These are phyloP conservation scores for Drosophila neocordata DNA, from an alignment of 1,140 invertebrate genomes.

Conservation along the genomic window DNA sequence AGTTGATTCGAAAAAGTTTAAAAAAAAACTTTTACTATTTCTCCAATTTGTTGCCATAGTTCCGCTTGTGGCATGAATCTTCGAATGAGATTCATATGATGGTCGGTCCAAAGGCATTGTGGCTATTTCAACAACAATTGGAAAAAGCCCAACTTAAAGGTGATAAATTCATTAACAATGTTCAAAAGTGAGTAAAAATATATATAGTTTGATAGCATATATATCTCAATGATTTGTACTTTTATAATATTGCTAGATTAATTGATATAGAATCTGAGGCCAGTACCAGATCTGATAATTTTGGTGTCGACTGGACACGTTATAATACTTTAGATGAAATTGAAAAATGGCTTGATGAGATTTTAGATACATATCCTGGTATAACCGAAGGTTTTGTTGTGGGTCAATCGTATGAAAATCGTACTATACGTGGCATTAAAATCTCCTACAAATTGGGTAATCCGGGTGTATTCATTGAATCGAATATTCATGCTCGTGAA, in stretches of 20 bases:
- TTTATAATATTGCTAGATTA: constrained; percentile 16
- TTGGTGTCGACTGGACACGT: constrained; percentile 77
- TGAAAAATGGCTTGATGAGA: constrained; percentile 83
- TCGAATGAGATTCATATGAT: constrained; percentile 53
- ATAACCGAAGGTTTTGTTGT: constrained; percentile 54
- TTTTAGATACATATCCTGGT: constrained; percentile 73
- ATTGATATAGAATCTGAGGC: constrained; percentile 35
- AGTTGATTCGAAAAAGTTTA: constrained; percentile 11
- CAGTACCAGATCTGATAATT: constrained; percentile 5
- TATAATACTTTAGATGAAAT: constrained; percentile 83
- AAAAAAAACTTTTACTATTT: not conserved
- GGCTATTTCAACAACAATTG: constrained; percentile 25
- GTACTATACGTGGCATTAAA: constrained; percentile 85
- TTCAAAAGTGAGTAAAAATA: constrained; percentile 60
- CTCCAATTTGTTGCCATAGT: constrained; percentile 30
- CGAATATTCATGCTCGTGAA: constrained; percentile 84
- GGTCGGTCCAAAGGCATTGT: constrained; percentile 43
- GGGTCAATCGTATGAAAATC: constrained; percentile 84
- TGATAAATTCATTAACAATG: constrained; percentile 56
- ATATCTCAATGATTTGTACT: not conserved
- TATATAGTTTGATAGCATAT: not conserved
- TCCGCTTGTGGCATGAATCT: constrained; percentile 51
- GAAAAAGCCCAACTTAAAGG: constrained; percentile 21
- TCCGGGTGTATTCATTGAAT: constrained; percentile 84
- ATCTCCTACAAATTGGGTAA: constrained; percentile 85